phyloP scores from a whole-genome alignment of 2,888 invertebrate genomes.

The Halocaridina rubra region DNA sequence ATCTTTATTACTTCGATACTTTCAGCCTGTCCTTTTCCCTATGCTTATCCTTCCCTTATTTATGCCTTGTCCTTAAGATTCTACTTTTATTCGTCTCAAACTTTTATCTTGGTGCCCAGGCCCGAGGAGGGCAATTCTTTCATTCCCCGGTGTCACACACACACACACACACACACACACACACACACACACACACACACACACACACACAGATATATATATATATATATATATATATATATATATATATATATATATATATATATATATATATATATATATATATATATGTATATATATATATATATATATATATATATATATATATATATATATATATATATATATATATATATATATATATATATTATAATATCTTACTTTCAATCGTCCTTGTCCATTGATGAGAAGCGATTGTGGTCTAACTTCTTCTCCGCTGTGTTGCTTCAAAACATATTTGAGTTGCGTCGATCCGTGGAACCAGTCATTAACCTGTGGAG shows the following conservation, averaged over 20 bases:
- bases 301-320: background rate
- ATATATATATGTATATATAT: background rate
- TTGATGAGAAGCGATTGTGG: conserved; percentile 85
- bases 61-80: too few relatives aligned
- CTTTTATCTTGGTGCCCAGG: too few relatives aligned
- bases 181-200: background rate
- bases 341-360: background rate
- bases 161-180: background rate
- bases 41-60: too few relatives aligned
- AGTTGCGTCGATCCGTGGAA: conserved; percentile 77
- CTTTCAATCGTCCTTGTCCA: conserved; percentile 75
- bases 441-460: conserved; percentile 85
- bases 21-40: too few relatives aligned
- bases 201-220: background rate
- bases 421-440: conserved; percentile 85
- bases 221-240: background rate
- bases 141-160: background rate
- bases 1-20: too few relatives aligned
- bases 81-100: too few relatives aligned
- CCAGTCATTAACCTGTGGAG: conserved; percentile 82
- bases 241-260: background rate
- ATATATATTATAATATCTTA: background rate
- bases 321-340: background rate
- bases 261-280: background rate
- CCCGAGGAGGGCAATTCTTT: too few relatives aligned